Conservation (phyloP, 2,888 invertebrate species). For the Lamellibrachia columna region DNA sequence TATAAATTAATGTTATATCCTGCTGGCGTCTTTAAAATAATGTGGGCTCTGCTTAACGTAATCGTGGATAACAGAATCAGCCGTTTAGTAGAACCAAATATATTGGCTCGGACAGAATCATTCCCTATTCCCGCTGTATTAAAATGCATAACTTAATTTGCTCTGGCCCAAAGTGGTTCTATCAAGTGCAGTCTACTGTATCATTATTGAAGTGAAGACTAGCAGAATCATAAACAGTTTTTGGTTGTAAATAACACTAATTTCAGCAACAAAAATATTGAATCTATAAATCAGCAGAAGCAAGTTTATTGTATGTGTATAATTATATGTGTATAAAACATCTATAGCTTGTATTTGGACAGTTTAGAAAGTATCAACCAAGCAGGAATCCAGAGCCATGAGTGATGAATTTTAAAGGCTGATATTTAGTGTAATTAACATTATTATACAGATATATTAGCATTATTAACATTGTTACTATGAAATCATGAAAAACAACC, state of each 20-base stretch:
- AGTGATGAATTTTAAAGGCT: neutral
- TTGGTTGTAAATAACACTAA: neutral
- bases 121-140: too few species aligned
- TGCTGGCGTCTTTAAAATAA: too few species aligned
- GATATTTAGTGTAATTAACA: neutral
- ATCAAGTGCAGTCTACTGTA: neutral
- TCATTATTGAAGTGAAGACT: neutral
- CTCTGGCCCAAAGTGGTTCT: neutral
- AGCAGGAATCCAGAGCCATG: neutral
- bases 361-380: neutral
- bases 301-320: too few species aligned
- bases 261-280: neutral
- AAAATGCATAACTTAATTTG: too few species aligned
- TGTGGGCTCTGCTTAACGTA: too few species aligned
- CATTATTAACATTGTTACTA: neutral
- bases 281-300: neutral
- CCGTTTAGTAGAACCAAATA: too few species aligned
- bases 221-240: neutral
- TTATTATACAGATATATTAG: neutral
- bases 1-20: too few species aligned
- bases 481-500: neutral
- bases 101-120: too few species aligned
- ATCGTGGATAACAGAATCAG: too few species aligned
- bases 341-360: neutral
- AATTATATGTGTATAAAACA: too few species aligned